Base-by-base conservation (phyloP, 2,888 invertebrate species). In the Andrena bucephala region DNA sequence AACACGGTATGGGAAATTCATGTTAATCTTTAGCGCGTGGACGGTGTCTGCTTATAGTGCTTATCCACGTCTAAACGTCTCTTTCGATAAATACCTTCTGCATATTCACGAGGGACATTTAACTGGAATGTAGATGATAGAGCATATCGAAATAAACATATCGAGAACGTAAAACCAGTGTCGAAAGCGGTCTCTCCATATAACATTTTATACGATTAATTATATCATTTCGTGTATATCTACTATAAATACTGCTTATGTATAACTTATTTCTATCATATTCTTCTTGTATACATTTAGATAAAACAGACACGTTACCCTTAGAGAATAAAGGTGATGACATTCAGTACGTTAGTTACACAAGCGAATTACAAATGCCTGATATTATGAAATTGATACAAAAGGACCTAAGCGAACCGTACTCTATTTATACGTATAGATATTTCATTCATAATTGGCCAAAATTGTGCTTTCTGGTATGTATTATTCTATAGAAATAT, bases 401-500 rank as follows among this genome's bases (percentile, higher is more conserved):
- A 94, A 99, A 99, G 94, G 99, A 99, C 95, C 96, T 99, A 90
- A 99, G 99, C 81, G 99, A 99, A 96, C 99, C 99, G 54, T 99
- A 99, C 95, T 99, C 99, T 88, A 99, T 99, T 95, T 99, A 99
- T 95, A 99, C 99, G 42, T 99, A 99, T 95, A 97, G 99, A 95
- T 99, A 99, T 96, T 99, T 99, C 95, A 99, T 99, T 94, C 99
- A 99, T 94, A 99, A 99, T 94, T 99, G 99, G 99, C 99, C 99
- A 94, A 98, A 99, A 95, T 95, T 99, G 89, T 99, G 99, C 95
- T 99, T 99, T 95, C 95, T 99, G 95, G 97, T 97, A 95, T 95
- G 96, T 94, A 85, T 75, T 36, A 50, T 67, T 42, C 42, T 31
- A 3, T 50, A 50, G 16, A 42, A 66, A 20, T 24, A 52, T 42